A percentile compares a stretch with the other conserved stretches of the same genome.
phyloP scores from a whole-genome alignment of 2,888 invertebrate genomes.

The Dicycla oo region DNA sequence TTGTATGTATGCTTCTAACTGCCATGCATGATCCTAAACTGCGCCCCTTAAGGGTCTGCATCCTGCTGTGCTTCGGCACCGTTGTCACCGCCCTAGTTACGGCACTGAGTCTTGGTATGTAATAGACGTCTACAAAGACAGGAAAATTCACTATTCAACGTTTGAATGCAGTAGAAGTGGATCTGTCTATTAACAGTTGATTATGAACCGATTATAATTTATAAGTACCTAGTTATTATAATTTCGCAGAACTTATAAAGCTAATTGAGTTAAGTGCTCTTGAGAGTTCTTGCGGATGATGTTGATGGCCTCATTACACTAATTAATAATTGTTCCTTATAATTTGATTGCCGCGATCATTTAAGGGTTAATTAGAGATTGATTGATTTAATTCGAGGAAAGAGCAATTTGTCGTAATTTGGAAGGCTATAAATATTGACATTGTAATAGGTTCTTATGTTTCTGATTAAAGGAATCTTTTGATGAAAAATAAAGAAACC shows the following conservation, averaged over 20 bases:
- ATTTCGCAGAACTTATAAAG: slow-evolving; percentile 48
- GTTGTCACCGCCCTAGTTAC: too few relatives aligned
- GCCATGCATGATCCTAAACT: too few relatives aligned
- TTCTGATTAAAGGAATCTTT: background rate
- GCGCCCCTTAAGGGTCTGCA: too few relatives aligned
- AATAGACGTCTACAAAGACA: background rate
- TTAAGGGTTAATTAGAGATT: slow-evolving; percentile 30
- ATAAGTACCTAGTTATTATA: slow-evolving; percentile 9
- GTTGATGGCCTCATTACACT: slow-evolving; percentile 20
- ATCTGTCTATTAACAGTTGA: slow-evolving; percentile 7
- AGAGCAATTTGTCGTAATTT: slow-evolving; percentile 24
- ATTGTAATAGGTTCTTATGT: background rate
- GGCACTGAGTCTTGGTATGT: too few relatives aligned
- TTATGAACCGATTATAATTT: slow-evolving; percentile 7
- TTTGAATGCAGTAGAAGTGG: background rate
- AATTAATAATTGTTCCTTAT: slow-evolving; percentile 33
- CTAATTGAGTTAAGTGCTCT: slow-evolving; percentile 43
- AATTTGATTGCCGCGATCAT: slow-evolving; percentile 37
- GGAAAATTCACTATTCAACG: background rate
- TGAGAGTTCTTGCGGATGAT: slow-evolving; percentile 26
- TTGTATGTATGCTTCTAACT: too few relatives aligned
- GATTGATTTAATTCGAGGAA: slow-evolving; percentile 37
- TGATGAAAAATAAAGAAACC: background rate
- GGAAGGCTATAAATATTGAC: background rate
- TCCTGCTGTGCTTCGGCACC: too few relatives aligned